phyloP scores from a whole-genome alignment of 1,140 invertebrate genomes.

The Drosophila asahinai region DNA sequence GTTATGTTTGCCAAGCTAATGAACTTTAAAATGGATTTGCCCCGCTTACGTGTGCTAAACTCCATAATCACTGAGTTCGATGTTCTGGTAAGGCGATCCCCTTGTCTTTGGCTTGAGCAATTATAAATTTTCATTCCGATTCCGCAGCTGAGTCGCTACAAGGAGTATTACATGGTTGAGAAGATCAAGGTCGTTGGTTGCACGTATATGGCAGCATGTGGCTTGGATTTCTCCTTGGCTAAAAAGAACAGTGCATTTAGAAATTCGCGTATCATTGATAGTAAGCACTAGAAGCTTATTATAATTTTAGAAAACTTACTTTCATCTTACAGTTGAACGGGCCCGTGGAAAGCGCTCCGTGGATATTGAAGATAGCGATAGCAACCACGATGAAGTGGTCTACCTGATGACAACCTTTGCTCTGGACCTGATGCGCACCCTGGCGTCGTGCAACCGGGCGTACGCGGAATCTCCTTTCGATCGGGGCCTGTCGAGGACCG shows the following conservation, averaged over 20 bases:
- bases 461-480: conserved; percentile 19
- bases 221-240: conserved; percentile 87
- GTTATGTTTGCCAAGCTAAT: conserved; percentile 97
- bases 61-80: conserved; percentile 96
- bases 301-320: too few relatives aligned
- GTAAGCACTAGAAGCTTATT: neutral
- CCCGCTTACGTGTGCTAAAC: conserved; percentile 92
- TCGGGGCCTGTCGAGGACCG: conserved; percentile 87
- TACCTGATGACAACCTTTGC: conserved; percentile 60
- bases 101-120: too few relatives aligned
- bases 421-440: conserved; percentile 59
- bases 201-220: conserved; percentile 97
- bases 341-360: too few relatives aligned
- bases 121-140: neutral
- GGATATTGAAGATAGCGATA: neutral
- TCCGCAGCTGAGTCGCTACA: conserved; percentile 36
- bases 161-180: conserved; percentile 85
- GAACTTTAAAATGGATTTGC: conserved; percentile 88
- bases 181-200: conserved; percentile 97
- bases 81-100: conserved; percentile 77
- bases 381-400: conserved; percentile 36
- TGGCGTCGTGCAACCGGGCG: conserved; percentile 36
- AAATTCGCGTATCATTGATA: neutral
- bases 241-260: neutral
- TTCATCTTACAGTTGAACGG: too few relatives aligned